Percentiles rank a stretch among this genome's conserved stretches.
phyloP scores from a whole-genome alignment of 92 coral and sea anemone species.

The Zoanthus sansibaricus region DNA sequence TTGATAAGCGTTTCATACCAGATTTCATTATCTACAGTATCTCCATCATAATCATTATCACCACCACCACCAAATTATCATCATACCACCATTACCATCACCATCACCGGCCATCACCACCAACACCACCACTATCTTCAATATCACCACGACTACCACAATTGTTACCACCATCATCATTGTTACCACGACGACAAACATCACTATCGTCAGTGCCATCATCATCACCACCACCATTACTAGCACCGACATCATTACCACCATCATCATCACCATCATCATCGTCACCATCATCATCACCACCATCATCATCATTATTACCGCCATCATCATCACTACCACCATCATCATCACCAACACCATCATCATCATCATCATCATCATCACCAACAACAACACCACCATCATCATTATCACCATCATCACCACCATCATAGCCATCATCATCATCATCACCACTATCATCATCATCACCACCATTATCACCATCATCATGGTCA shows the following conservation, averaged over 20 bases:
- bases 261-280: background rate
- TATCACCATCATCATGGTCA: too few relatives aligned
- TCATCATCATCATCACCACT: too few relatives aligned
- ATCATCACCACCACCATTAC: background rate
- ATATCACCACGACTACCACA: background rate
- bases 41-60: too few relatives aligned
- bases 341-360: background rate
- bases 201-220: background rate
- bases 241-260: background rate
- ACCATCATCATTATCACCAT: too few relatives aligned
- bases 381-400: background rate
- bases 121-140: background rate
- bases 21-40: too few relatives aligned
- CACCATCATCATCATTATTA: background rate
- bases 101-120: too few relatives aligned
- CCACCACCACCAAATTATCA: background rate
- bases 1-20: too few relatives aligned
- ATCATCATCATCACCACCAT: background rate
- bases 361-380: background rate
- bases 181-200: background rate
- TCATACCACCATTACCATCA: too few relatives aligned
- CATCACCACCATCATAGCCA: too few relatives aligned
- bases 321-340: background rate
- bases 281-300: background rate
- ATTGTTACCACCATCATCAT: background rate